Evolutionary conservation across 2,113 vertebrate species (phyloP).

Genomic region (Micronycteris hirsuta): DNA sequence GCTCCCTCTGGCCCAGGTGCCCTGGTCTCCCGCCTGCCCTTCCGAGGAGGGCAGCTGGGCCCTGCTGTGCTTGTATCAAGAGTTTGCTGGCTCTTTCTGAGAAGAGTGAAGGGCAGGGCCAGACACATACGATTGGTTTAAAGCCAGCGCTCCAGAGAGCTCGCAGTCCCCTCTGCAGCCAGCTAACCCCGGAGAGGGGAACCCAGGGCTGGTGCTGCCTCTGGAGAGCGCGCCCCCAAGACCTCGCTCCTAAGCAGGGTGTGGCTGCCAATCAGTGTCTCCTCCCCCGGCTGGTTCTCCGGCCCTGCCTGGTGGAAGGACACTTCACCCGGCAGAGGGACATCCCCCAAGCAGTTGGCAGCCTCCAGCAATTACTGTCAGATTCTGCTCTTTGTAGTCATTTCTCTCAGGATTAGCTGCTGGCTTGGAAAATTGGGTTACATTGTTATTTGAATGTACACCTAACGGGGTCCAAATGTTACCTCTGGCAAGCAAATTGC

Average conservation of each 20-base stretch:
- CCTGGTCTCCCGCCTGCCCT: background rate
- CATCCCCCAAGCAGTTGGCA: background rate
- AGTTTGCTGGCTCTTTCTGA: constrained; percentile 75
- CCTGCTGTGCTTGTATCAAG: constrained; percentile 64
- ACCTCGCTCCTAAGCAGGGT: background rate
- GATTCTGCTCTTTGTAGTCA: constrained; percentile 11
- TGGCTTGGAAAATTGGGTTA: constrained; percentile 51
- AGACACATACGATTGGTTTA: constrained; percentile 68
- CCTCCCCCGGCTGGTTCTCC: background rate
- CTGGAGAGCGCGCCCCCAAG: background rate
- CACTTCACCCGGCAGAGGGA: background rate
- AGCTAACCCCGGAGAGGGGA: background rate
- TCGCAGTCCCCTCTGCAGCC: no score
- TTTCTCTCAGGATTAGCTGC: constrained; percentile 54
- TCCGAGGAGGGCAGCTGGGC: background rate
- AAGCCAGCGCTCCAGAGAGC: constrained; percentile 8
- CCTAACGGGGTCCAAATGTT: background rate
- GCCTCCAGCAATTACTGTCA: constrained; percentile 29
- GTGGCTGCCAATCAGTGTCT: no score
- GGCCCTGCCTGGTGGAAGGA: background rate
- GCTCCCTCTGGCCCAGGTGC: background rate
- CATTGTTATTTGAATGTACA: constrained; percentile 42
- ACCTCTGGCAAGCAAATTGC: constrained; percentile 23
- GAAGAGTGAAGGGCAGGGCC: constrained; percentile 78
- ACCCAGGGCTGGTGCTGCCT: background rate